phyloP scores from a whole-genome alignment of 2,888 invertebrate genomes.

The Fragum sueziense region DNA sequence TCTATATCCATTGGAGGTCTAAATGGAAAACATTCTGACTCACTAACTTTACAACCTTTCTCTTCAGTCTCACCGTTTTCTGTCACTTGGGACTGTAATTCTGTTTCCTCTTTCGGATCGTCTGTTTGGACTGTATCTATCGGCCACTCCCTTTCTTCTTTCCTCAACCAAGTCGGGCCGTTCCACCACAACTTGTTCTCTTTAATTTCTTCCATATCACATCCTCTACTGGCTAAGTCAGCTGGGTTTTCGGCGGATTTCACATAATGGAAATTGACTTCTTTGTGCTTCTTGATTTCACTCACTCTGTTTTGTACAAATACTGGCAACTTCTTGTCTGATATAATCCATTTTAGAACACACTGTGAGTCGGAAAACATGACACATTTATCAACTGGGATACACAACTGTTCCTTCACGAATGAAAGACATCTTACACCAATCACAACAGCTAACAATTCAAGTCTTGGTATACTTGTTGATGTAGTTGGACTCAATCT shows the following conservation, averaged over 20 bases:
- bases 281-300: conserved; percentile 12
- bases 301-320: conserved; percentile 24
- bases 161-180: conserved; percentile 13
- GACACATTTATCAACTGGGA: not conserved
- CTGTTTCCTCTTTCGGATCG: too few species aligned
- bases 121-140: not conserved
- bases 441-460: conserved; percentile 29
- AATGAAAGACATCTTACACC: conserved; percentile 18
- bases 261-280: not conserved
- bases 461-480: conserved; percentile 27
- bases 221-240: conserved; percentile 10
- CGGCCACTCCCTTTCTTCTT: not conserved
- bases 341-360: conserved; percentile 22
- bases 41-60: too few species aligned
- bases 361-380: conserved; percentile 27
- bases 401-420: not conserved
- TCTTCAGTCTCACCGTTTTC: not conserved
- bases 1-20: conserved; percentile 24
- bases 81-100: not conserved
- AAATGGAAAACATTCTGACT: not conserved
- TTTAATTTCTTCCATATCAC: not conserved
- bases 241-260: conserved; percentile 13
- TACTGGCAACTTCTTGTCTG: conserved; percentile 12
- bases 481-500: conserved; percentile 26
- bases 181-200: conserved; percentile 13